Conservation (phyloP, 1,140 invertebrate species). For the Dufourea novaeangliae region DNA sequence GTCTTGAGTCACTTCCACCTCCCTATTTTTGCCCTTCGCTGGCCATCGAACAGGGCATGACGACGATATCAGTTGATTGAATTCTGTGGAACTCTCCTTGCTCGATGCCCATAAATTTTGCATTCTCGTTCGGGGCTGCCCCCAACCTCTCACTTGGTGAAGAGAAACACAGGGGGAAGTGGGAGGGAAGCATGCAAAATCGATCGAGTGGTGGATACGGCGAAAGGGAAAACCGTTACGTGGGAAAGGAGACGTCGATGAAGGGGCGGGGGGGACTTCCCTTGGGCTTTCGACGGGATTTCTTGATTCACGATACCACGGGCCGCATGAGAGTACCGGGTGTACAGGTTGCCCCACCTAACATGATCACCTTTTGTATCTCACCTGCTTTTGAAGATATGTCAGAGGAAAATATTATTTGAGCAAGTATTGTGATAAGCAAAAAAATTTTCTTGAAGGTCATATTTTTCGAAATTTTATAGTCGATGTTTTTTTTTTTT, state of each 20-base stretch:
- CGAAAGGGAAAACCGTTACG: slow-evolving; percentile 27
- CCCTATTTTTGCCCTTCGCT: not conserved
- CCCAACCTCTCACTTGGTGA: too few species aligned
- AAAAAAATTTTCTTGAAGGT: too few species aligned
- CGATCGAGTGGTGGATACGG: not conserved
- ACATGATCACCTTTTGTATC: too few species aligned
- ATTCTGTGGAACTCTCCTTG: not conserved
- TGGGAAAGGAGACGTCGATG: not conserved
- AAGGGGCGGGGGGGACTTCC: not conserved
- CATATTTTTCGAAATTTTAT: too few species aligned
- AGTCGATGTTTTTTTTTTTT: too few species aligned
- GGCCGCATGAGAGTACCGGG: too few species aligned
- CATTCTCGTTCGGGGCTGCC: not conserved
- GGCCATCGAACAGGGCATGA: not conserved
- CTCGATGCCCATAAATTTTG: slow-evolving; percentile 21
- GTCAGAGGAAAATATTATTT: too few species aligned
- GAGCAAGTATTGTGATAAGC: too few species aligned
- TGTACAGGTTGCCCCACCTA: too few species aligned
- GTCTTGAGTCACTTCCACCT: not conserved
- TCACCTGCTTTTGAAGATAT: too few species aligned
- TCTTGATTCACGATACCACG: not conserved
- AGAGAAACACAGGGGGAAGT: too few species aligned
- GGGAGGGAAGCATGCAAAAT: not conserved
- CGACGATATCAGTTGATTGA: slow-evolving; percentile 35
- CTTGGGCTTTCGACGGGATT: not conserved